A percentile compares a stretch with the other conserved stretches of the same genome.
Evolutionary conservation across 1,140 invertebrate genomes (phyloP).

Genomic region (Papilio glaucus): DNA sequence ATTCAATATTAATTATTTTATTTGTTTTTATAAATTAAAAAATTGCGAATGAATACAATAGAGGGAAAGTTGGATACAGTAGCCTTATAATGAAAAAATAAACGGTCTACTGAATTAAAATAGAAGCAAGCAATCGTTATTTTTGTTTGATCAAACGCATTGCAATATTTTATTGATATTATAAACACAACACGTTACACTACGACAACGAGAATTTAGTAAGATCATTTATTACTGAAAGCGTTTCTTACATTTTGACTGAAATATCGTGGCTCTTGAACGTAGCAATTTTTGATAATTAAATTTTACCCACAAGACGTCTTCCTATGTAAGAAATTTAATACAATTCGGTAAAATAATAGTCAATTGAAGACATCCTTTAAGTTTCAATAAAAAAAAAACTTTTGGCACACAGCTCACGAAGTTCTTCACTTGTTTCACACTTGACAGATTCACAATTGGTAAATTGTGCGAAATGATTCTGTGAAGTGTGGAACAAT

Average conservation of each 20-base stretch:
- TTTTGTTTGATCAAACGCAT: slow-evolving; percentile 20
- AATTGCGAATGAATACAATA: slow-evolving; percentile 14
- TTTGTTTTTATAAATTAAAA: not conserved
- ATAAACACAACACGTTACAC: no score
- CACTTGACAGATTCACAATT: no score
- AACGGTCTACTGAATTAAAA: slow-evolving; percentile 4
- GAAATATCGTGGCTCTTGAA: slow-evolving; percentile 8
- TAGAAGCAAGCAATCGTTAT: slow-evolving; percentile 1
- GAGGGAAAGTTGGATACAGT: not conserved
- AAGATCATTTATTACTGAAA: slow-evolving; percentile 11
- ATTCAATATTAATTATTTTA: not conserved
- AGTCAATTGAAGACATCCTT: not conserved
- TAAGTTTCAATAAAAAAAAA: not conserved
- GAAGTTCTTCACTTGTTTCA: no score
- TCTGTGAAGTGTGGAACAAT: no score
- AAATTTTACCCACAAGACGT: slow-evolving; percentile 29
- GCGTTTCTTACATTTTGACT: slow-evolving; percentile 34
- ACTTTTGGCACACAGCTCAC: not conserved
- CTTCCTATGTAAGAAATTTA: slow-evolving; percentile 35
- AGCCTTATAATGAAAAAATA: not conserved
- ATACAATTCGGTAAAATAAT: slow-evolving; percentile 16
- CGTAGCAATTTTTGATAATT: slow-evolving; percentile 31
- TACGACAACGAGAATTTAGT: slow-evolving; percentile 13
- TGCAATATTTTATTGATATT: slow-evolving; percentile 8
- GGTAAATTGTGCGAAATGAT: no score